These are phyloP conservation scores for Sepiola atlantica DNA, from an alignment of 2,888 invertebrate species.

Conservation along the genomic window DNA sequence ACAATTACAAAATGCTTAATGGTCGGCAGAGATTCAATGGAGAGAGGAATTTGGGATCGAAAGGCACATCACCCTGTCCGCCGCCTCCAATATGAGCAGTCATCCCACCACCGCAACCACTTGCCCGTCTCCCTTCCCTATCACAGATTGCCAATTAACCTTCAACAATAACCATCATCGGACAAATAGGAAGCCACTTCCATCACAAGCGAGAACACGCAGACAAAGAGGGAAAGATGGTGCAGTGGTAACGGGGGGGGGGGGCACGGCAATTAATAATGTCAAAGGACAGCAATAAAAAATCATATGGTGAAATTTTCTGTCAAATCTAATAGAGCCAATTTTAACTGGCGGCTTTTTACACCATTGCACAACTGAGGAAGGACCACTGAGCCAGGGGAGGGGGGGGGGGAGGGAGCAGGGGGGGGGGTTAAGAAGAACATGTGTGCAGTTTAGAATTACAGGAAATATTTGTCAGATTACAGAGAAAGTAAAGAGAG, in stretches of 20 bases:
- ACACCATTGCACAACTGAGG: background rate
- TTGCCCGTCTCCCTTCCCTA: background rate
- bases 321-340: constrained; percentile 15
- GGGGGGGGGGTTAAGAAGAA: background rate
- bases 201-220: background rate
- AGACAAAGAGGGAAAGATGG: too few species aligned
- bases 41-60: background rate
- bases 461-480: background rate
- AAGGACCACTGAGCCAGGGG: background rate
- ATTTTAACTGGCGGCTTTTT: background rate
- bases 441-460: background rate
- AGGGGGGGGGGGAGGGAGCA: background rate
- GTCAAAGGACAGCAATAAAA: constrained; percentile 32
- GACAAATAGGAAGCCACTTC: background rate
- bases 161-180: constrained; percentile 21
- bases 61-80: too few species aligned
- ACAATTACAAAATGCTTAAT: constrained; percentile 32
- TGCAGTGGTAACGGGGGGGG: too few species aligned
- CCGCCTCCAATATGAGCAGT: too few species aligned
- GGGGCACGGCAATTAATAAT: constrained; percentile 15
- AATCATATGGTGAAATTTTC: constrained; percentile 23
- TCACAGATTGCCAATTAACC: background rate
- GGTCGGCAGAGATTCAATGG: constrained; percentile 12
- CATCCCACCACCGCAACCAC: background rate
- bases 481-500: background rate